Evolutionary conservation across 2,113 vertebrate genomes (phyloP).

Genomic region (Gymnocephalus cernua): DNA sequence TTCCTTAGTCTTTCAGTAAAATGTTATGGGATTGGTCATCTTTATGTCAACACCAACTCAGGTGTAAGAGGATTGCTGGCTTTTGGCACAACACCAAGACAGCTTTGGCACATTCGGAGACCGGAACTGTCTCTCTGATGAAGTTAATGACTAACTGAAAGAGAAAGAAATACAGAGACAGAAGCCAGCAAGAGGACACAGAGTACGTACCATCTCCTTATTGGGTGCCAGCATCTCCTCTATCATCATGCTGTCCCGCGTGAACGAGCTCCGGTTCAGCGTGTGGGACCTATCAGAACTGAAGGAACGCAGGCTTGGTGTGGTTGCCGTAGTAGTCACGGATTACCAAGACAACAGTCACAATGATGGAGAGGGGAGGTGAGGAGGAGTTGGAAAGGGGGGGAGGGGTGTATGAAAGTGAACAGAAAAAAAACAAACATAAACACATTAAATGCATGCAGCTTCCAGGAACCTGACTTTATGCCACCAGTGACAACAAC

Average conservation of each 20-base stretch:
- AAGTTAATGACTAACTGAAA: conserved; percentile 26
- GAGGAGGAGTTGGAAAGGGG: conserved; percentile 18
- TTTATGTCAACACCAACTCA: conserved; percentile 30
- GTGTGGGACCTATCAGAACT: conserved; percentile 99
- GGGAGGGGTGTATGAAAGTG: conserved; percentile 84
- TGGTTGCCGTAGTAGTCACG: conserved; percentile 63
- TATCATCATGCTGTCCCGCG: conserved; percentile 98
- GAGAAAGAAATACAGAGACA: neutral
- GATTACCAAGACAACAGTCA: conserved; percentile 79
- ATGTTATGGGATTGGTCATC: conserved; percentile 49
- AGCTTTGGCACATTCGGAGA: conserved; percentile 41
- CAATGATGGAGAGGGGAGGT: conserved; percentile 54
- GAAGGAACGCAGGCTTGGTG: conserved; percentile 99
- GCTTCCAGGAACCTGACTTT: conserved; percentile 90
- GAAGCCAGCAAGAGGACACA: neutral
- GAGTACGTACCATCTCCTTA: conserved; percentile 91
- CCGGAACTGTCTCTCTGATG: conserved; percentile 6
- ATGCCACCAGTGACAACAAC: conserved; percentile 45
- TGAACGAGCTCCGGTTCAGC: conserved; percentile 97
- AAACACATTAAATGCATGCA: conserved; percentile 95
- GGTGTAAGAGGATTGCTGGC: conserved; percentile 65
- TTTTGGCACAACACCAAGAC: conserved; percentile 37
- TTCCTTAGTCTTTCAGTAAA: conserved; percentile 46
- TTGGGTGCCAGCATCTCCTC: conserved; percentile 94
- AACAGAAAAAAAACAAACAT: conserved; percentile 84